Percentiles rank a stretch among this genome's conserved stretches.
These are phyloP conservation scores for Macropus fuliginosus DNA, from an alignment of 2,797 vertebrate genomes.

Conservation along the genomic window DNA sequence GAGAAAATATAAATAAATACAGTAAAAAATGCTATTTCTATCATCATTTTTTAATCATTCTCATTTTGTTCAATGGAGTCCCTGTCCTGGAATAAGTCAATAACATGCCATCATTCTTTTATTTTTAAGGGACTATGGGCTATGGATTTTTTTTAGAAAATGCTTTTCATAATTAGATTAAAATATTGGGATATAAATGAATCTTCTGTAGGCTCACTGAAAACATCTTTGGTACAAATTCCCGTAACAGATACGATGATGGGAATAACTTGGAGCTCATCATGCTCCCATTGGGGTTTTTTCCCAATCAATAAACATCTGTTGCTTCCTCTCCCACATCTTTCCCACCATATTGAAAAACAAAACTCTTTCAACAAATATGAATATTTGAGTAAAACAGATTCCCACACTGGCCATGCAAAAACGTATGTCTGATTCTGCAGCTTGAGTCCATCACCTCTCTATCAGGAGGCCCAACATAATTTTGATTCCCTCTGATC, in stretches of 20 bases:
- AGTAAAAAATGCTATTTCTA: background rate
- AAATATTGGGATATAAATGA: background rate
- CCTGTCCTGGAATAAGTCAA: background rate
- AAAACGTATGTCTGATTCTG: background rate
- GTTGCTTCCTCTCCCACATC: background rate
- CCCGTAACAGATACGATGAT: background rate
- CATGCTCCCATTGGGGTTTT: background rate
- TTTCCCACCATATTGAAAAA: background rate
- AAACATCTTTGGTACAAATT: background rate
- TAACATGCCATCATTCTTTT: background rate
- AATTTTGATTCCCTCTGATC: background rate
- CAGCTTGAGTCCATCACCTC: background rate
- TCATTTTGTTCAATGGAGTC: background rate
- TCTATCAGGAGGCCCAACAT: background rate
- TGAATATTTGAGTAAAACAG: background rate
- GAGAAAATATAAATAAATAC: background rate
- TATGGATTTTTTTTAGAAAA: background rate
- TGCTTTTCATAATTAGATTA: background rate
- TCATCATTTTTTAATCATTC: background rate
- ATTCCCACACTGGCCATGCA: background rate
- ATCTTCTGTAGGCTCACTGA: background rate
- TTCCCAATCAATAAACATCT: background rate
- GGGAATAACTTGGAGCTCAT: background rate
- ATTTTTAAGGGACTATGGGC: background rate
- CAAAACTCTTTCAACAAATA: background rate